Percentiles rank a stretch among this genome's conserved stretches.
Evolutionary conservation across 2,797 vertebrate species (phyloP).

Genomic region (Betta splendens): DNA sequence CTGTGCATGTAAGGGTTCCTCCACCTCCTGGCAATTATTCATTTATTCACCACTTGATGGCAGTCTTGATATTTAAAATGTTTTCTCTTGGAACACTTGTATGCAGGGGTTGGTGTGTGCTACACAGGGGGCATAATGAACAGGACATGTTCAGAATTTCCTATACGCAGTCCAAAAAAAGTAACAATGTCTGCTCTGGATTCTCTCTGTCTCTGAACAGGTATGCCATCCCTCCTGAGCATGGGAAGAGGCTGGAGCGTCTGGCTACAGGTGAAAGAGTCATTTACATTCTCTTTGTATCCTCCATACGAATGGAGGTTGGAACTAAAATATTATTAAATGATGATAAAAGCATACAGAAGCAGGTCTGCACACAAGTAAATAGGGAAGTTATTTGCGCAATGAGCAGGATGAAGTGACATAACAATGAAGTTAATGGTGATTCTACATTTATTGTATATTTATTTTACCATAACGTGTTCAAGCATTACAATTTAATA

Average conservation of each 20-base stretch:
- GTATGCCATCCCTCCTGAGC: constrained; percentile 85
- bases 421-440: constrained; percentile 35
- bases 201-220: constrained; percentile 64
- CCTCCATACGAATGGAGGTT: constrained; percentile 13
- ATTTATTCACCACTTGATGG: constrained; percentile 72
- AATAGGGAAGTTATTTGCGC: too few species aligned
- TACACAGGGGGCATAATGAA: constrained; percentile 27
- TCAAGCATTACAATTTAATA: too few species aligned
- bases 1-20: background rate
- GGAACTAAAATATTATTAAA: constrained; percentile 44
- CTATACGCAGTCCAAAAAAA: constrained; percentile 25
- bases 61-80: constrained; percentile 62
- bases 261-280: constrained; percentile 79
- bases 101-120: background rate
- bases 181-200: constrained; percentile 30
- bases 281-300: constrained; percentile 28
- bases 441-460: background rate
- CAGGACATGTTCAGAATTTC: constrained; percentile 23
- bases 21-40: constrained; percentile 7
- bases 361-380: constrained; percentile 26
- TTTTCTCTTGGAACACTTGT: constrained; percentile 1
- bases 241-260: constrained; percentile 84
- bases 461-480: too few species aligned
- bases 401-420: constrained; percentile 23
- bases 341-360: constrained; percentile 23